Evolutionary conservation across 2,888 invertebrate genomes (phyloP).

Genomic region (Dasysyrphus tricinctus): DNA sequence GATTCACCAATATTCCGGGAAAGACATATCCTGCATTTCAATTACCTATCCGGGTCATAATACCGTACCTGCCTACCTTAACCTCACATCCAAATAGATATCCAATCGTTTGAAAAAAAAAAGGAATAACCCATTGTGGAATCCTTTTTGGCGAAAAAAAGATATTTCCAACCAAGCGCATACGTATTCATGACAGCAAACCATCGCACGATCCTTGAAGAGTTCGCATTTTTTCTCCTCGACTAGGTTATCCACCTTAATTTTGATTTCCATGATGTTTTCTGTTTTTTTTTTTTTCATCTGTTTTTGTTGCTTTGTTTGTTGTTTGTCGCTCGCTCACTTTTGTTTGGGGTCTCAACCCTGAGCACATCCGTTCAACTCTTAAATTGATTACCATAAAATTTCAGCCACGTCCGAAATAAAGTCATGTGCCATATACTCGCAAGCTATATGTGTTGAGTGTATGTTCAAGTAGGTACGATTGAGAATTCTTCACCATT

Average conservation of each 20-base stretch:
- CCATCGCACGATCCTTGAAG: slow-evolving; percentile 46
- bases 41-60: slow-evolving; percentile 35
- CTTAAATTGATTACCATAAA: slow-evolving; percentile 74
- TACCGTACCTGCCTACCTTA: background rate
- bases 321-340: slow-evolving; percentile 19
- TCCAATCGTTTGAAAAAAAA: slow-evolving; percentile 45
- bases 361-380: slow-evolving; percentile 37
- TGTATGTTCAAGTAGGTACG: slow-evolving; percentile 8
- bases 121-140: slow-evolving; percentile 29
- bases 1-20: slow-evolving; percentile 66
- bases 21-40: slow-evolving; percentile 65
- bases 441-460: slow-evolving; percentile 34
- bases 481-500: background rate
- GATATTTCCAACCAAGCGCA: slow-evolving; percentile 36
- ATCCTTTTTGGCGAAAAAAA: slow-evolving; percentile 40
- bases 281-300: slow-evolving; percentile 7
- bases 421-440: slow-evolving; percentile 66
- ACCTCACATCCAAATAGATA: slow-evolving; percentile 45
- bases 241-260: slow-evolving; percentile 30
- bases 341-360: slow-evolving; percentile 33
- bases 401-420: slow-evolving; percentile 74
- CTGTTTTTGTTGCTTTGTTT: slow-evolving; percentile 4
- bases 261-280: slow-evolving; percentile 42
- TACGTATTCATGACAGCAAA: slow-evolving; percentile 59
- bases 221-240: slow-evolving; percentile 39